Evolutionary conservation across 2,797 vertebrate species (phyloP).

Genomic region (Sciurus vulgaris): DNA sequence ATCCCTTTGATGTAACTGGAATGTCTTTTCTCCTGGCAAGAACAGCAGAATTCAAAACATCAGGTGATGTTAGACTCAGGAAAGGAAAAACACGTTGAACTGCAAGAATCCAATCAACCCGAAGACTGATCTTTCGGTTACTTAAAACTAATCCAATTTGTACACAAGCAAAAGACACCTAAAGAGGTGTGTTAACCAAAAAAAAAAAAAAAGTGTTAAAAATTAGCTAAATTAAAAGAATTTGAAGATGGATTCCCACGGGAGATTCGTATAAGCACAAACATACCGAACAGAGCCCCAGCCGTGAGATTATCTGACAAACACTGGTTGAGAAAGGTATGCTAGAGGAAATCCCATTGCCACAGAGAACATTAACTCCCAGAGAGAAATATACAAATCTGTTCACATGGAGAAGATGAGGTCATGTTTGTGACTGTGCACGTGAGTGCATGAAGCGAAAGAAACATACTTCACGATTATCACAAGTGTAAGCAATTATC

Average conservation of each 20-base stretch:
- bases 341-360: background rate
- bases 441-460: rapidly evolving
- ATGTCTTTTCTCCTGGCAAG: background rate
- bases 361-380: background rate
- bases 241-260: background rate
- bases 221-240: background rate
- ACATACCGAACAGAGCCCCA: rapidly evolving
- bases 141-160: background rate
- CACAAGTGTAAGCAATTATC: constrained; percentile 46
- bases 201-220: background rate
- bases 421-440: background rate
- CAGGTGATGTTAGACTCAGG: background rate
- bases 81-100: background rate
- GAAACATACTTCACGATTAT: background rate
- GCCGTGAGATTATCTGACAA: background rate
- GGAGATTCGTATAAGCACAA: background rate
- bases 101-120: background rate
- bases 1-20: background rate
- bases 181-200: background rate
- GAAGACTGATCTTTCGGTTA: background rate
- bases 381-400: background rate
- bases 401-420: background rate
- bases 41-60: background rate
- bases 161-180: background rate
- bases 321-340: background rate